Conservation (phyloP, 1,140 invertebrate species). For the Cardiocondyla obscurior region DNA sequence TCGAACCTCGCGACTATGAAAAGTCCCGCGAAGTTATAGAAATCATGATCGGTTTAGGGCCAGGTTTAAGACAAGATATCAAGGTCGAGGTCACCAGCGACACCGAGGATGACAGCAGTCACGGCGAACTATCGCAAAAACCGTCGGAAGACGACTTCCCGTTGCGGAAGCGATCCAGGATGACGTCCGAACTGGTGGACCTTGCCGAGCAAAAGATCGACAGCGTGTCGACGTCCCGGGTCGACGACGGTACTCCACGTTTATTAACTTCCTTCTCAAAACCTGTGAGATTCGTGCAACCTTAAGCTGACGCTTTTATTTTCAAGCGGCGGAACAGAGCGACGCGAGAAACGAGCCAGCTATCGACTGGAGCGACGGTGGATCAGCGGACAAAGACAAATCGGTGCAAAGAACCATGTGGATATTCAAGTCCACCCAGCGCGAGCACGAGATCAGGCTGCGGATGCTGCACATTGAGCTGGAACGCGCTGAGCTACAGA, state of each 20-base stretch:
- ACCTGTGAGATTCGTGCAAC: background rate
- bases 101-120: slow-evolving; percentile 47
- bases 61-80: slow-evolving; percentile 34
- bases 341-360: background rate
- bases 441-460: slow-evolving; percentile 70
- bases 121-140: background rate
- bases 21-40: background rate
- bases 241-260: slow-evolving; percentile 40
- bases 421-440: slow-evolving; percentile 59
- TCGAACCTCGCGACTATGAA: background rate
- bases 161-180: slow-evolving; percentile 26
- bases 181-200: slow-evolving; percentile 40
- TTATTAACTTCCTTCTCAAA: background rate
- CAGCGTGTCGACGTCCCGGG: background rate
- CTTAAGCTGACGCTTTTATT: background rate
- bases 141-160: background rate
- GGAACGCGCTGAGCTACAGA: slow-evolving; percentile 67
- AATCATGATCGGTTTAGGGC: slow-evolving; percentile 6
- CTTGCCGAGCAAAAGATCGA: slow-evolving; percentile 48
- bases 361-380: background rate
- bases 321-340: slow-evolving; percentile 10
- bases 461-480: slow-evolving; percentile 65
- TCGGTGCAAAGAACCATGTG: slow-evolving; percentile 31
- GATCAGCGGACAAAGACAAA: slow-evolving; percentile 2
- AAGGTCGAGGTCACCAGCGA: slow-evolving; percentile 60